Evolutionary conservation across 35 echinoderm and acorn worm species (phyloP).

Genomic region (Lytechinus pictus): DNA sequence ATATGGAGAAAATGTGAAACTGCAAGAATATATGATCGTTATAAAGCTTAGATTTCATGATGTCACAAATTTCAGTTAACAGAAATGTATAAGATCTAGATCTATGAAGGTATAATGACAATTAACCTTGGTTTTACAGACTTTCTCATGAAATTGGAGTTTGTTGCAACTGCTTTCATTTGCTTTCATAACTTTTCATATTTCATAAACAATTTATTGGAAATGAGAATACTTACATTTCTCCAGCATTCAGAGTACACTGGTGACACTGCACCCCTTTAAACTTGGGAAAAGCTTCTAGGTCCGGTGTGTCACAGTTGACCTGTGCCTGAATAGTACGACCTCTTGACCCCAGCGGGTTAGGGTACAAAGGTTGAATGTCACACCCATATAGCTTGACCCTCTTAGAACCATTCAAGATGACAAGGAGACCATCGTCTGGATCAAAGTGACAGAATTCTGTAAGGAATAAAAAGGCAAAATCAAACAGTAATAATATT

Average conservation of each 20-base stretch:
- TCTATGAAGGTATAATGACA: too few relatives aligned
- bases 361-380: slow-evolving; percentile 74
- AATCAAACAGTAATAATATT: too few relatives aligned
- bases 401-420: slow-evolving; percentile 61
- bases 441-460: slow-evolving; percentile 84
- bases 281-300: slow-evolving; percentile 58
- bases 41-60: too few relatives aligned
- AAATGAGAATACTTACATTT: slow-evolving; percentile 61
- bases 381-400: slow-evolving; percentile 76
- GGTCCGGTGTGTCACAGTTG: slow-evolving; percentile 65
- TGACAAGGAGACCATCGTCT: slow-evolving; percentile 73
- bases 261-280: slow-evolving; percentile 48
- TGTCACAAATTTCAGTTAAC: too few relatives aligned
- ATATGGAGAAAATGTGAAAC: too few relatives aligned
- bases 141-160: too few relatives aligned
- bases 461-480: slow-evolving; percentile 15
- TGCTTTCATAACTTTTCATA: too few relatives aligned
- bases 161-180: too few relatives aligned
- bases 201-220: background rate
- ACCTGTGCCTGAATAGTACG: slow-evolving; percentile 77
- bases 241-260: slow-evolving; percentile 61
- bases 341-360: slow-evolving; percentile 79
- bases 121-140: too few relatives aligned
- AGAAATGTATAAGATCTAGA: too few relatives aligned
- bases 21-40: too few relatives aligned